Evolutionary conservation across 37 sponge, comb jelly and placozoan species (phyloP).

Genomic region (Haliclona indistincta): DNA sequence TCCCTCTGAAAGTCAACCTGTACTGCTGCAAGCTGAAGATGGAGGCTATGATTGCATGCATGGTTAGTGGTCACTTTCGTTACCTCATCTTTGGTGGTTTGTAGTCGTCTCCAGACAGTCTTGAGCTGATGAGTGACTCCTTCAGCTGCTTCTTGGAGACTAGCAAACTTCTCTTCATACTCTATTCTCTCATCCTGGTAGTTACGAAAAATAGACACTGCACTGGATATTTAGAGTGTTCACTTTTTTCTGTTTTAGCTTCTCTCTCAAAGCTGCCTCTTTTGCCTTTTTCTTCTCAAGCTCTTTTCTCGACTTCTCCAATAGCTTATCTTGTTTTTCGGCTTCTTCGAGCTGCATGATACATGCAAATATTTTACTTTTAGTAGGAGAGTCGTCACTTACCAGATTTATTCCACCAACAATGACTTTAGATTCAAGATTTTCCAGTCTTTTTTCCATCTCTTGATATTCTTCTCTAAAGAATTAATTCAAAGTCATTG

Average conservation of each 20-base stretch:
- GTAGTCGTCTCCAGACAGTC: constrained; percentile 88
- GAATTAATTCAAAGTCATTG: not conserved
- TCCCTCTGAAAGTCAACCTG: constrained; percentile 80
- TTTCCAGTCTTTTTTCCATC: constrained; percentile 73
- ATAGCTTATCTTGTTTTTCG: constrained; percentile 88
- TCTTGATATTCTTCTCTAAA: constrained; percentile 73
- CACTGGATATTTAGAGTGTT: not conserved
- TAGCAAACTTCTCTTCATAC: constrained; percentile 90
- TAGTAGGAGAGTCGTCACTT: not conserved
- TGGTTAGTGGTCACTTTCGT: not conserved
- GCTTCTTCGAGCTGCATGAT: constrained; percentile 90
- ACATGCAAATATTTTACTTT: not conserved
- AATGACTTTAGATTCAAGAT: constrained; percentile 88
- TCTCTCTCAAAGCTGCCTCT: constrained; percentile 63
- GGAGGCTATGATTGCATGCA: not conserved
- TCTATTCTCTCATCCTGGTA: constrained; percentile 80
- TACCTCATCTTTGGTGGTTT: constrained; percentile 90
- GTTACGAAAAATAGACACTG: not conserved
- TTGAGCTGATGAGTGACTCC: constrained; percentile 85
- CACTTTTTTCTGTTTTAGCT: constrained; percentile 71
- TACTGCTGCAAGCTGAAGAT: constrained; percentile 75
- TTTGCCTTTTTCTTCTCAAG: constrained; percentile 76
- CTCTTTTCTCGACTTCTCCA: constrained; percentile 88
- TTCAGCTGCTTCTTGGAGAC: constrained; percentile 92
- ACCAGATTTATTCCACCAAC: constrained; percentile 97